Conservation (phyloP, 2,888 invertebrate species). For the Endotricha flammealis region DNA sequence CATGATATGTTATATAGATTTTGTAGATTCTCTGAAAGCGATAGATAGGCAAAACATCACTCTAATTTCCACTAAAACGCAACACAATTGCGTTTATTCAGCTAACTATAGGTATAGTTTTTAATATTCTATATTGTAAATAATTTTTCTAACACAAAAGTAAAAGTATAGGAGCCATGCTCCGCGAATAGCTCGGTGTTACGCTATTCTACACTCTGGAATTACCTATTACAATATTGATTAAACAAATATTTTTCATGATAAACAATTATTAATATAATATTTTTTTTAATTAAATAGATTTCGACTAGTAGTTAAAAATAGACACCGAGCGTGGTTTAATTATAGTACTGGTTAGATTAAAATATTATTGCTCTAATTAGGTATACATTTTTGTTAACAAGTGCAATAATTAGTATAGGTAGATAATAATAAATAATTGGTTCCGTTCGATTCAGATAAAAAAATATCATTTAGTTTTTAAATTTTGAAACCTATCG, state of each 20-base stretch:
- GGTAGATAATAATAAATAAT: constrained; percentile 39
- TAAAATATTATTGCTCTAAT: constrained; percentile 67
- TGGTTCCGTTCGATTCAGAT: constrained; percentile 49
- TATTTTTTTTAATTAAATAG: constrained; percentile 20
- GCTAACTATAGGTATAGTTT: constrained; percentile 18
- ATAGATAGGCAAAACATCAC: constrained; percentile 17
- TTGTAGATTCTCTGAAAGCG: constrained; percentile 3
- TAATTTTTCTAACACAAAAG: constrained; percentile 14
- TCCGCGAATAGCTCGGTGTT: constrained; percentile 4
- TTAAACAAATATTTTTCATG: constrained; percentile 16
- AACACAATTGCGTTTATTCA: constrained; percentile 10
- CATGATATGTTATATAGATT: constrained; percentile 57
- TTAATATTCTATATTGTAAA: constrained; percentile 13
- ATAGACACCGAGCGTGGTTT: constrained; percentile 58
- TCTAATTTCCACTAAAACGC: constrained; percentile 13
- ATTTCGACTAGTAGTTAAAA: constrained; percentile 42
- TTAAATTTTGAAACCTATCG: constrained; percentile 20
- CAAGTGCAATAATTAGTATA: constrained; percentile 45
- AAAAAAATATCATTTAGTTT: constrained; percentile 28
- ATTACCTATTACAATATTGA: constrained; percentile 9
- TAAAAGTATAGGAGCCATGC: constrained; percentile 5
- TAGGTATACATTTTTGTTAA: constrained; percentile 52
- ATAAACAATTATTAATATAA: constrained; percentile 19
- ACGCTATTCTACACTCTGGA: constrained; percentile 13
- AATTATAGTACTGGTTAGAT: constrained; percentile 46